phyloP scores from a whole-genome alignment of 2,113 vertebrate species.

The Pontoporia blainvillei region DNA sequence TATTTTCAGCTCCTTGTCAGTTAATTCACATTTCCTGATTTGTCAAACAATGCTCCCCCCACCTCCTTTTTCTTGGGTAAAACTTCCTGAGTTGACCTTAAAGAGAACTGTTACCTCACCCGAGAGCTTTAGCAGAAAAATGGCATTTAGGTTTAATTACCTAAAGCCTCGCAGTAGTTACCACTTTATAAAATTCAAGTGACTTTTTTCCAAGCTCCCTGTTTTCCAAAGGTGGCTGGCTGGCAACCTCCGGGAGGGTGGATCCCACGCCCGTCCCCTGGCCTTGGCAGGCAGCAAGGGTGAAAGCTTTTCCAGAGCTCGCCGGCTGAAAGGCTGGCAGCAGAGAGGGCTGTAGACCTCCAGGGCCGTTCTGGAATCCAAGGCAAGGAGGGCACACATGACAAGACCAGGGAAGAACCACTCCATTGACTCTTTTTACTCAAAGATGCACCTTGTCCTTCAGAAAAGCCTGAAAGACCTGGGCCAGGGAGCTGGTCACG shows the following conservation, averaged over 20 bases:
- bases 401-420: neutral
- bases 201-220: conserved; percentile 28
- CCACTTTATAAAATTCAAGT: conserved; percentile 66
- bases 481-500: neutral
- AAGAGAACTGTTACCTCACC: conserved; percentile 59
- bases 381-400: neutral
- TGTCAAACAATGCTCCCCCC: conserved; percentile 45
- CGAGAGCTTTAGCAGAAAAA: neutral
- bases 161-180: conserved; percentile 35
- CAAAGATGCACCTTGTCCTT: neutral
- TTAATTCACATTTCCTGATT: conserved; percentile 70
- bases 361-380: conserved; percentile 2
- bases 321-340: neutral
- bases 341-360: neutral
- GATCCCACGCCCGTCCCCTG: neutral
- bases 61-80: conserved; percentile 59
- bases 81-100: conserved; percentile 60
- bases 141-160: conserved; percentile 48
- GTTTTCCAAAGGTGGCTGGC: neutral
- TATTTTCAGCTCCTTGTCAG: conserved; percentile 20
- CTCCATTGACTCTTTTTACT: neutral
- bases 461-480: neutral
- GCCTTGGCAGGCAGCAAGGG: conserved; percentile 35
- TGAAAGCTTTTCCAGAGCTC: neutral
- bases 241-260: neutral